Base-by-base conservation (phyloP, 2,888 invertebrate genomes). In the Drosophila monieri region DNA sequence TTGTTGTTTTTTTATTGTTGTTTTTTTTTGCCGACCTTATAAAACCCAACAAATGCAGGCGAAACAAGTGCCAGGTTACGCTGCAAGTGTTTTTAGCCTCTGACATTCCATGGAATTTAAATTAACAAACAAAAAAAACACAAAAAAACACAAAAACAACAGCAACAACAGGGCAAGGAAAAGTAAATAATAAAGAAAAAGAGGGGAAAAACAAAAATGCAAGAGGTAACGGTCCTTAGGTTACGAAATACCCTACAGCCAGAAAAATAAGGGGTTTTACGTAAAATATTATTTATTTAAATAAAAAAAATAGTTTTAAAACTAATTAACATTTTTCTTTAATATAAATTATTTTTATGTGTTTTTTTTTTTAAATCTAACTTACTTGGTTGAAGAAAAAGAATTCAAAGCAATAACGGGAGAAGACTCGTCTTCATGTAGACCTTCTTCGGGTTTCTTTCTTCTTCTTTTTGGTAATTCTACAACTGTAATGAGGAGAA, bases 41-140 rank as follows among this genome's bases (percentile, higher is more conserved):
- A 48, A 47, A 68, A 46, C 44, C 46, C 46, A 64, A 58, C 58
- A 52, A 65, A 64, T 65, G 65, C 65, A 47, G 43, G 48, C 44
- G 12, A 51, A 62, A 71, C 54, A 49, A 58, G 64, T 83, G 72
- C 69, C 72, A 55, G 52, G 70, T 78, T 75, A 75, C 70, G 32
- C 30, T 46, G 56, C 64, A 70, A 79, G 66, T 76, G 73, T 35
- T 69, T 65, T 67, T 21, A 60, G 56, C 71, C 57, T 59, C 49
- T 60, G 64, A 46, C 64, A 71, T 74, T 69, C 59, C 72, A 74
- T 62, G 69, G 69, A 74, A 85, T 78, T 80, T 80, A 58, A 76
- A 78, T 80, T 73, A 69, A 60, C 67, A 70, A 71, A 64, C 30
- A 66, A 66, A 56, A 44, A 23, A 47, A 18, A 70, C 69, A 64